Evolutionary conservation across 2,113 vertebrate species (phyloP), one percentile per base, ranked within the genome.

Genomic region (Corythornis cristatus): DNA sequence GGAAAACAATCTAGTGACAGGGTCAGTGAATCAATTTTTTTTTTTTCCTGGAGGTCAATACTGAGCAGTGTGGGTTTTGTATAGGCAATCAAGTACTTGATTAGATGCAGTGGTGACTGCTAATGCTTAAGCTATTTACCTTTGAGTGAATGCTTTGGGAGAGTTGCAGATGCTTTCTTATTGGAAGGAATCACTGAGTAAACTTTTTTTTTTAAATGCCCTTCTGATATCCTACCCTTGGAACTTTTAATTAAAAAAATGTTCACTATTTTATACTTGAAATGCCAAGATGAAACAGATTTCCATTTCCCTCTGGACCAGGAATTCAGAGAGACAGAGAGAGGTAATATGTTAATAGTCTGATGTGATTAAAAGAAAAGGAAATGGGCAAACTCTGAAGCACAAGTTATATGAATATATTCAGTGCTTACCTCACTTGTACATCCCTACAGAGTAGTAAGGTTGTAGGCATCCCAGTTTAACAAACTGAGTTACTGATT

Each of bases 21-120:
- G 90, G 90, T 93, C 86, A 96, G 70, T 33, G 71, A 94, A 93
- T 93, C 90, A 93, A 95, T 93, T 87, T 86, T 84, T 95, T 95
- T 37, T 9, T 50, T 61, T 85, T 90, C 5, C 2, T 54, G 45
- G 81, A 82, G 86, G 93, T 90, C 96, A 96, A 94, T 93, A 92
- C 61, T 5, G 54, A 92, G 83, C 86, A 84, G 56, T 73, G 86
- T 92, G 83, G 71, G 46, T 89, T 94, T 87, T 28, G 37, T 87
- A 58, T 18, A 84, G 56, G 86, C 77, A 95, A 91, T 88, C 91
- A 85, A 60, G 75, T 40, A 56, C 81, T 57, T 95, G 91, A 96
- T 93, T 87, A 93, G 74, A 92, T 74, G 84, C 58, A 87, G 71
- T 25, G 50, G 61, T 76, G 86, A 90, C 92, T 84, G 85, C 70